A percentile compares a stretch with the other conserved stretches of the same genome.
Conservation (phyloP, 1,140 invertebrate species). For the Drosophila bifasciata region DNA sequence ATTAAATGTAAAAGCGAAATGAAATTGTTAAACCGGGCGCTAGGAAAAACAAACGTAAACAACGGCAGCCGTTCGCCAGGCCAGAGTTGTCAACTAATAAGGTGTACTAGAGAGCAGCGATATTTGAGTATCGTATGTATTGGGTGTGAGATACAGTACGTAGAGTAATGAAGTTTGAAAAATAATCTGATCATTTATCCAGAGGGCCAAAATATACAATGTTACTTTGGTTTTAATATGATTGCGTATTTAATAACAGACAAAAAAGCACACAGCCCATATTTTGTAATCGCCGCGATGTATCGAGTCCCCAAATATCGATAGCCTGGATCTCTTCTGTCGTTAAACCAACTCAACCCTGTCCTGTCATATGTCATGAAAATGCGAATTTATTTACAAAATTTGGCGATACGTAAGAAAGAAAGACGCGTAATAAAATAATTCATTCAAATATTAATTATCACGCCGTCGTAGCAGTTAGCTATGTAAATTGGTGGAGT, state of each 20-base stretch:
- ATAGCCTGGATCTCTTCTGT: background rate
- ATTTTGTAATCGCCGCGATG: too few species aligned
- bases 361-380: conserved; percentile 41
- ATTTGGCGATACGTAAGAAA: conserved; percentile 47
- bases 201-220: too few species aligned
- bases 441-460: conserved; percentile 16
- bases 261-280: too few species aligned
- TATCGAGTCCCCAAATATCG: too few species aligned
- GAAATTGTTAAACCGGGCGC: conserved; percentile 16
- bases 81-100: background rate
- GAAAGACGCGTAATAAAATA: conserved; percentile 43
- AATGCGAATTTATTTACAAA: conserved; percentile 61
- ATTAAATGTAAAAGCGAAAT: background rate
- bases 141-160: too few species aligned
- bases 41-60: conserved; percentile 24
- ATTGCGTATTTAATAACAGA: too few species aligned
- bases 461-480: conserved; percentile 8
- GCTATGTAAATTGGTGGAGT: background rate
- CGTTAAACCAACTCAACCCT: conserved; percentile 26
- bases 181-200: too few species aligned
- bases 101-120: background rate
- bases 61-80: conserved; percentile 4
- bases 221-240: too few species aligned
- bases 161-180: too few species aligned
- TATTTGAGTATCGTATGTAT: background rate